phyloP scores from a whole-genome alignment of 2,113 vertebrate genomes.

The Mirounga angustirostris region DNA sequence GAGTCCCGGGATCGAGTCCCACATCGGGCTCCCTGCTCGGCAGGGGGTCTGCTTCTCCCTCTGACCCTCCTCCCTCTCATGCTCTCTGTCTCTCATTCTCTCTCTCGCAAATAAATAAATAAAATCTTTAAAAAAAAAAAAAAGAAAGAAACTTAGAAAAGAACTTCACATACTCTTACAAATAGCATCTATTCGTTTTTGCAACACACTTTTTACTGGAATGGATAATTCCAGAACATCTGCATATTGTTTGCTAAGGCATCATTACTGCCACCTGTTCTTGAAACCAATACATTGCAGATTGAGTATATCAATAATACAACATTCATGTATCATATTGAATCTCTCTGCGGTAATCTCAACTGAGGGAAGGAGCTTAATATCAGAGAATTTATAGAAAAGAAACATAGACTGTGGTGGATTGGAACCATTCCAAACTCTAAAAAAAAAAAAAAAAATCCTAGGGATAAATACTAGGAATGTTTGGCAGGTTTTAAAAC shows the following conservation, averaged over 20 bases:
- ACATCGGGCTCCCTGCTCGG: no score
- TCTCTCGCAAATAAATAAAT: no score
- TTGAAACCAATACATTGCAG: constrained; percentile 42
- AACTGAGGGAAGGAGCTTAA: constrained; percentile 16
- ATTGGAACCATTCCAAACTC: constrained; percentile 52
- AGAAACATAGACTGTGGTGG: constrained; percentile 34
- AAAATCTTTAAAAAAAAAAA: no score
- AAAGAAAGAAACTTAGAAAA: constrained; percentile 6
- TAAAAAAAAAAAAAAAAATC: background rate
- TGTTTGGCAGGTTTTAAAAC: constrained; percentile 55
- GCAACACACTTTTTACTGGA: constrained; percentile 31
- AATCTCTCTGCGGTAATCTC: constrained; percentile 41
- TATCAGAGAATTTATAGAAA: constrained; percentile 52
- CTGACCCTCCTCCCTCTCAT: no score
- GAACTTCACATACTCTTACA: background rate
- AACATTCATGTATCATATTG: constrained; percentile 14
- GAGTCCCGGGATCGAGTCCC: no score
- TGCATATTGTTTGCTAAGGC: constrained; percentile 64
- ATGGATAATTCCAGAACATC: constrained; percentile 61
- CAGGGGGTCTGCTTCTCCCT: no score
- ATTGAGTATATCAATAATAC: constrained; percentile 49
- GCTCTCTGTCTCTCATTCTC: no score
- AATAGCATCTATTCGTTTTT: constrained; percentile 22
- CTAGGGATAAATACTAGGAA: constrained; percentile 50
- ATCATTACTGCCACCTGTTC: constrained; percentile 42